Base-by-base conservation (phyloP, 2,113 vertebrate species). In the Trichomycterus rosablanca region DNA sequence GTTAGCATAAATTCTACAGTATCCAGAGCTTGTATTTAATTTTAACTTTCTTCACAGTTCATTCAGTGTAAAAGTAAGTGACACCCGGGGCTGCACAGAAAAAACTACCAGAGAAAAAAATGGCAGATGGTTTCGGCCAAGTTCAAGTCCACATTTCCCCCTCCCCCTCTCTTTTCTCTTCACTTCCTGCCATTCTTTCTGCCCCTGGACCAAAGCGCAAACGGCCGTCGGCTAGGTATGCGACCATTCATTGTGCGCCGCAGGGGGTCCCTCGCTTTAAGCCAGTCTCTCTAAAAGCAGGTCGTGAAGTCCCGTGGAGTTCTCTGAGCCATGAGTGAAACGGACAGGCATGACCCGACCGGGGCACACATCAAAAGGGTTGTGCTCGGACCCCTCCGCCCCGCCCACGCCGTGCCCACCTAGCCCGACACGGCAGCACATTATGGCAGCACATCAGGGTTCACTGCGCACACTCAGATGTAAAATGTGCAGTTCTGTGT, bases 221-320 rank as follows among this genome's bases (percentile, higher is more conserved):
- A 73, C 35, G 42, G 35, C 77, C 67, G 63, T 76, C 71, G 66
- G 55, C 73, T 78, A 83, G 76, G 79, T 83, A 78, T 82, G 77
- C 62, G n/a, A 56, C 72, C 70, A 78, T 85, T 83, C 78, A 85
- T 59, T 53, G 69, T 66, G 15, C 59, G 39, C 75, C 32, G 73
- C 74, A 71, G 77, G 81, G 74, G 78, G 77, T 82, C 78, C 54
- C 67, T 62, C 66, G 65, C 70, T 70, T 78, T 63, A 69, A 73
- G 73, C 67, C 35, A 22, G 16, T 34, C 78, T 84, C 80, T 54
- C 80, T 82, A 84, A 86, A 87, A 88, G 83, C 80, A 71, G 73
- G 81, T 51, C 40, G 57, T 45, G 48, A 53, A 68, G 76, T 83
- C 83, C 83, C 48, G 60, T 48, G 54, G 28, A 63, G 68, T 48